Evolutionary conservation across 2,888 invertebrate genomes (phyloP), one percentile per base, ranked within the genome.

Genomic region (Ptycholaimellus sp.): DNA sequence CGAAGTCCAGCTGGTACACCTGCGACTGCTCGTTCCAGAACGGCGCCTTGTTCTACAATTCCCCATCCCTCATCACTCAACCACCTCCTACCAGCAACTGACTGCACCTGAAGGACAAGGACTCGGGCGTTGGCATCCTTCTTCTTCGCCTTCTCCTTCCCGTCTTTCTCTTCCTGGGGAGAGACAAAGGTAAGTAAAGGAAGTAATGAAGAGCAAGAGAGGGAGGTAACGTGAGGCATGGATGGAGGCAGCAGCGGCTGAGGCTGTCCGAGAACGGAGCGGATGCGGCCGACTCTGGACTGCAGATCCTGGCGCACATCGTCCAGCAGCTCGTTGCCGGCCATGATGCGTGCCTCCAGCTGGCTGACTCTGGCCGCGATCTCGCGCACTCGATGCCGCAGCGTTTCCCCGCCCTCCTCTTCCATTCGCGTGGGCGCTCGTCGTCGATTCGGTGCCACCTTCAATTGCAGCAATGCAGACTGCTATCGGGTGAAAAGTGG

Each of bases 21-120:
- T 96, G 93, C 58, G 82, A 85, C 62, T 79, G 80, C 63, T 96
- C 93, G 61, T 96, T 96, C 96, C 96, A 96, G 72, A 85, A 75
- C 13, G 85, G 85, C 7, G 76, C 74, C 63, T 96, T 93, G 64
- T 96, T 96, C 63, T 87, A 83, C 40, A 51, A 44, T 79, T 90
- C 82, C 33, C n/a, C n/a, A n/a, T n/a, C n/a, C n/a, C n/a, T n/a
- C n/a, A n/a, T n/a, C n/a, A n/a, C n/a, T n/a, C n/a, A n/a, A n/a
- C n/a, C 7, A 23, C 23, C 7, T 6, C 23, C 11, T 23, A 6
- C 23, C 11, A 6, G 23, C 23, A 7, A 6, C 23, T 23, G 7
- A 11, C 23, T 11, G 23, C 23, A 6, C 7, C 23, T 11, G 7
- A 7, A 6, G 23, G 23, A 23, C 6, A 11, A 6, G 23, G 23